Conservation (phyloP, 2,888 invertebrate genomes). For the Boloria euphrosyne region DNA sequence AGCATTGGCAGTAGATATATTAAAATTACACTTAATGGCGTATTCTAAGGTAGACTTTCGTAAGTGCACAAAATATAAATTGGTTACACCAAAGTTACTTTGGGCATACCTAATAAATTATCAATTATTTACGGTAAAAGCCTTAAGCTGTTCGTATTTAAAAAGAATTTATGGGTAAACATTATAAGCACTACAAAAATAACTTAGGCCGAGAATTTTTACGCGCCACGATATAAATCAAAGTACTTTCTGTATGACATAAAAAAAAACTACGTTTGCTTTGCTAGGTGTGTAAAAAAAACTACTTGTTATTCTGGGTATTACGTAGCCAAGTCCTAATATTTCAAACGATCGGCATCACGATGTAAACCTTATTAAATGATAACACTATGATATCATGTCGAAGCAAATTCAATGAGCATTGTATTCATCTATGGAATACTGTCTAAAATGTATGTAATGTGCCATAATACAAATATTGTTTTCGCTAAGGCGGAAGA, state of each 20-base stretch:
- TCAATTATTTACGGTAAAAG: no score
- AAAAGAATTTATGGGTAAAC: no score
- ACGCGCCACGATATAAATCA: no score
- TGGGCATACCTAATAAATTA: no score
- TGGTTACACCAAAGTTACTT: no score
- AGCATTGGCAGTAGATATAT: not conserved
- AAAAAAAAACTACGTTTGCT: not conserved
- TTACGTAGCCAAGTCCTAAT: conserved; percentile 14
- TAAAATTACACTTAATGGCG: not conserved
- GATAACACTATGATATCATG: conserved; percentile 44
- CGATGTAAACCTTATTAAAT: conserved; percentile 30
- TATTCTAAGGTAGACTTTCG: no score
- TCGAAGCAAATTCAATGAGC: conserved; percentile 38
- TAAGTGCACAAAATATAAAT: no score
- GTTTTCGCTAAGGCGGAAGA: not conserved
- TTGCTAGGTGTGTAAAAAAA: not conserved
- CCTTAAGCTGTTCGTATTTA: no score
- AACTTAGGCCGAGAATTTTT: no score
- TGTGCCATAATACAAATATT: not conserved
- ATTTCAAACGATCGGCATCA: conserved; percentile 26
- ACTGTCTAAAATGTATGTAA: conserved; percentile 16
- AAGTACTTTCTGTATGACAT: no score
- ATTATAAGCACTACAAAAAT: no score
- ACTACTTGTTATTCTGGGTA: conserved; percentile 6
- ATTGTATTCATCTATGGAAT: conserved; percentile 39